A percentile compares a stretch with the other conserved stretches of the same genome.
Evolutionary conservation across 2,113 vertebrate genomes (phyloP).

Genomic region (Etheostoma cragini): DNA sequence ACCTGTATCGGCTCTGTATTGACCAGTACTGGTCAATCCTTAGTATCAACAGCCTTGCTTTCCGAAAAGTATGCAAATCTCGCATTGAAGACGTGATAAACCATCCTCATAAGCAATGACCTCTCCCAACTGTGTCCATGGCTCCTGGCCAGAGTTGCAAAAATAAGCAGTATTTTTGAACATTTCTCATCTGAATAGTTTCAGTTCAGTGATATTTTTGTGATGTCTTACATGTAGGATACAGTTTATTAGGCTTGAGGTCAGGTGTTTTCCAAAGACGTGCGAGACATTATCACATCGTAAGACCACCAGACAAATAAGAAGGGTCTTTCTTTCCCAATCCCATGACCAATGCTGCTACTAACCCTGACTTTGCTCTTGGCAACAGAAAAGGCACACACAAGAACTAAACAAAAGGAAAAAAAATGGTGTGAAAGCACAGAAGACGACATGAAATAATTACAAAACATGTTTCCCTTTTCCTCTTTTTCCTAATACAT

Average conservation of each 20-base stretch:
- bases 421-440: not conserved
- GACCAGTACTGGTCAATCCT: no score
- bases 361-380: not conserved
- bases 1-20: no score
- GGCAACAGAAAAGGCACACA: not conserved
- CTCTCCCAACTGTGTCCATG: slow-evolving; percentile 1
- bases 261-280: slow-evolving; percentile 16
- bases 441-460: no score
- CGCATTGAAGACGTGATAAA: not conserved
- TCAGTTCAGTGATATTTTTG: slow-evolving; percentile 23
- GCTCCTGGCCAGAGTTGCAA: slow-evolving; percentile 24
- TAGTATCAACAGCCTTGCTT: not conserved
- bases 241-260: slow-evolving; percentile 30
- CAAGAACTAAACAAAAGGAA: not conserved
- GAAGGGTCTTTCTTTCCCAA: not conserved
- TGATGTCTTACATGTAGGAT: slow-evolving; percentile 14
- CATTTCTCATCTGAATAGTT: slow-evolving; percentile 33
- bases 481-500: no score
- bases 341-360: not conserved
- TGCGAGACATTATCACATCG: slow-evolving; percentile 4
- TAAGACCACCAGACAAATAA: not conserved
- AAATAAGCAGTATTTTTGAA: slow-evolving; percentile 1
- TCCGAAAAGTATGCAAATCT: not conserved
- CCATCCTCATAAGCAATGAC: not conserved
- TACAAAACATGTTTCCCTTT: no score